Evolutionary conservation across 1,140 invertebrate species (phyloP).

Genomic region (Heliconius eleuchia): DNA sequence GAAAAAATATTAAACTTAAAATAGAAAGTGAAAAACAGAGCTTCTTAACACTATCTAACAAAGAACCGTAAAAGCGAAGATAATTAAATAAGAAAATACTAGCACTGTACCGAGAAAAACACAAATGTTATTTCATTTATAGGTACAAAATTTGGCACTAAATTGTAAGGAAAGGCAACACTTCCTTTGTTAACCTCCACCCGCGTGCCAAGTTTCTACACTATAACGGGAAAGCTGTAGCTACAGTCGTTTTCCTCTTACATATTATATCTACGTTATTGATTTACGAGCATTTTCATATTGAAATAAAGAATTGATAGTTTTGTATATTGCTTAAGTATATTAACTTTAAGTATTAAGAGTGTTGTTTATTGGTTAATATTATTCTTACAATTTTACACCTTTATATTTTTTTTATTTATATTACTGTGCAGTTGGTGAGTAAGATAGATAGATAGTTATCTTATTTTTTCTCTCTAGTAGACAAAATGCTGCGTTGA

Average conservation of each 20-base stretch:
- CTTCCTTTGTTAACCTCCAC: conserved; percentile 1
- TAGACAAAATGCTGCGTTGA: no score
- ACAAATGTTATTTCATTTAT: background rate
- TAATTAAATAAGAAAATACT: background rate
- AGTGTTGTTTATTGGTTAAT: no score
- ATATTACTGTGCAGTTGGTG: no score
- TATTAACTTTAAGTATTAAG: background rate
- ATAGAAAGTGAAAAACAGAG: no score
- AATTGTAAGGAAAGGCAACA: background rate
- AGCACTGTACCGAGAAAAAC: background rate
- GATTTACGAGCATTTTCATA: background rate
- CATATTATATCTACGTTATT: background rate
- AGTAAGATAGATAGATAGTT: no score
- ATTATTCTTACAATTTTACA: no score
- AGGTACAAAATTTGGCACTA: background rate
- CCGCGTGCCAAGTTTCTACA: background rate
- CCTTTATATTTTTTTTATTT: no score
- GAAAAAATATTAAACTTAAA: no score
- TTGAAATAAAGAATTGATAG: background rate
- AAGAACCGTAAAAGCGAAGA: no score
- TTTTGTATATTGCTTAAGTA: background rate
- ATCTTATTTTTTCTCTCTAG: no score
- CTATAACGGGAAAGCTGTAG: background rate
- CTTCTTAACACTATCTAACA: no score
- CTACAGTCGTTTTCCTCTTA: background rate